Conservation (phyloP, 2,888 invertebrate species). For the Aspidapion aeneum region DNA sequence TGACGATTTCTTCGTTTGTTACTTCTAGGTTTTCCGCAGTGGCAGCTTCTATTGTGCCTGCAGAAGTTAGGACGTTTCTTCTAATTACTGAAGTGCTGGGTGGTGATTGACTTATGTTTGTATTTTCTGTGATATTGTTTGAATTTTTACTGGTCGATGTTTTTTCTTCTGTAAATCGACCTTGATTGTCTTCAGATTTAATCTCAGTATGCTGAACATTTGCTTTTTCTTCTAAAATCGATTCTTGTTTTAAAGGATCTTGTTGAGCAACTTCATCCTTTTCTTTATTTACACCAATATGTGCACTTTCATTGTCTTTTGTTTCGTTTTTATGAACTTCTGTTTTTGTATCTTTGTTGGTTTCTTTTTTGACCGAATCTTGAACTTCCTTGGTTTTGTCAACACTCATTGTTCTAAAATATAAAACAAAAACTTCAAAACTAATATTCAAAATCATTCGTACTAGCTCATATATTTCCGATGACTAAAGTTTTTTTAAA, state of each 20-base stretch:
- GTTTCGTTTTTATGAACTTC: not conserved
- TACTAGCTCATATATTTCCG: not conserved
- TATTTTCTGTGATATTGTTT: not conserved
- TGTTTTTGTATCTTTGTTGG: not conserved
- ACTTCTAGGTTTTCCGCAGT: conserved; percentile 37
- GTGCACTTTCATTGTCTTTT: not conserved
- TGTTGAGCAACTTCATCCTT: too few species aligned
- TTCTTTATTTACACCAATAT: not conserved
- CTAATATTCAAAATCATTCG: not conserved
- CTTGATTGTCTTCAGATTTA: not conserved
- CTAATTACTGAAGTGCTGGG: conserved; percentile 29
- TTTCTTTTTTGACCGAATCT: not conserved
- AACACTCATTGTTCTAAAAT: not conserved
- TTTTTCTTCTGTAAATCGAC: not conserved
- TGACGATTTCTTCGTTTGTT: conserved; percentile 43
- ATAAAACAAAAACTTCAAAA: not conserved
- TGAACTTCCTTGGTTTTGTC: not conserved
- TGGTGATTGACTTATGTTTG: not conserved
- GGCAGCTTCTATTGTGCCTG: conserved; percentile 42
- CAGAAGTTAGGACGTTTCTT: conserved; percentile 42
- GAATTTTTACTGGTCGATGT: not conserved
- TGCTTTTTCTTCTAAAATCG: not conserved
- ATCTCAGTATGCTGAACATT: not conserved
- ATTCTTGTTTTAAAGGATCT: too few species aligned
- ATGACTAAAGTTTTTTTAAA: not conserved